Evolutionary conservation across 1,140 invertebrate species (phyloP).

Genomic region (Meloidogyne hapla): DNA sequence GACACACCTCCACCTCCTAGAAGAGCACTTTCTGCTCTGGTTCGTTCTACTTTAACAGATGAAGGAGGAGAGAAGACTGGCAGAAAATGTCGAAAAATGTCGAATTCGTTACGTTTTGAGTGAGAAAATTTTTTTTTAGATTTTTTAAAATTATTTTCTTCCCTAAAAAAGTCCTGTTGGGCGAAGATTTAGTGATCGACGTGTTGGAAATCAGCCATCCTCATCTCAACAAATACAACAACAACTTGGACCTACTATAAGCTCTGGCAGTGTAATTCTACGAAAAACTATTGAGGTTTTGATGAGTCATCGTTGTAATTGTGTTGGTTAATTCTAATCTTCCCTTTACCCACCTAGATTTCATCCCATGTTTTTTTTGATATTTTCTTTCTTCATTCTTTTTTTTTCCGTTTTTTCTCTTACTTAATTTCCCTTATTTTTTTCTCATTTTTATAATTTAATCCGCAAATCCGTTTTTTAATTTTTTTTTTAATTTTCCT

Average conservation of each 20-base stretch:
- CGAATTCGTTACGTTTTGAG: constrained; percentile 19
- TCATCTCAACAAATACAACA: neutral
- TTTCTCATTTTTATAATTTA: too few relatives aligned
- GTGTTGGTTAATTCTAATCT: neutral
- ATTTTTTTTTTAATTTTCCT: too few relatives aligned
- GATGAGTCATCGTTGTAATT: neutral
- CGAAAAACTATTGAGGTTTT: constrained; percentile 27
- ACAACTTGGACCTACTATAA: neutral
- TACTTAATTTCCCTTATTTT: too few relatives aligned
- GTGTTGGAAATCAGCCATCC: neutral
- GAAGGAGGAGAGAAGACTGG: neutral
- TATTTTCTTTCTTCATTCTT: constrained; percentile 9
- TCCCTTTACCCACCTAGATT: neutral
- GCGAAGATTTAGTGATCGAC: neutral
- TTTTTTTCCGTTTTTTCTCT: too few relatives aligned
- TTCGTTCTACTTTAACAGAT: constrained; percentile 16
- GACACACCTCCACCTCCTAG: constrained; percentile 16
- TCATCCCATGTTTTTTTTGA: neutral
- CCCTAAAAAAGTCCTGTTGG: neutral
- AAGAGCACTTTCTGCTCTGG: constrained; percentile 12
- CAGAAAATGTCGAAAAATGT: constrained; percentile 22
- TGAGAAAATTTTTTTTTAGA: neutral
- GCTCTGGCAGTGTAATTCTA: constrained; percentile 2
- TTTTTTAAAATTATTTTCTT: neutral
- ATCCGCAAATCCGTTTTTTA: too few relatives aligned